Conservation (phyloP, 2,888 invertebrate species). For the Eudasyphora cyanicolor region DNA sequence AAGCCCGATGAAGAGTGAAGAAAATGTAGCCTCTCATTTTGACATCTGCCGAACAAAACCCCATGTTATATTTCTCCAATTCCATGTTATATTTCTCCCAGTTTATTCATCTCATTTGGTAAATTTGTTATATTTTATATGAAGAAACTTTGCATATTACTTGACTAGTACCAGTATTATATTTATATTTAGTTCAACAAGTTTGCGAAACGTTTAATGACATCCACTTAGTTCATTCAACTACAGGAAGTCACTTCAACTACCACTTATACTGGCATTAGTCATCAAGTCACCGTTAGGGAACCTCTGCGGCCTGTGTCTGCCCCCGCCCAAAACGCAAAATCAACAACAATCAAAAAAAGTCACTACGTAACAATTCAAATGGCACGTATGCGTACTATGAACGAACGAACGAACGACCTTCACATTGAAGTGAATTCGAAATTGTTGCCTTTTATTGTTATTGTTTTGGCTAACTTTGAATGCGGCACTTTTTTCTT, state of each 20-base stretch:
- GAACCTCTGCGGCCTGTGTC: too few species aligned
- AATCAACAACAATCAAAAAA: constrained; percentile 25
- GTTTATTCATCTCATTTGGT: too few species aligned
- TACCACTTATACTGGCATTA: constrained; percentile 9
- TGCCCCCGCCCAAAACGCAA: neutral
- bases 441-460: constrained; percentile 41
- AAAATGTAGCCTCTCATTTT: too few species aligned
- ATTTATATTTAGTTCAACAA: neutral
- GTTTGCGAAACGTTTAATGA: neutral
- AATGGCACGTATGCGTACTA: constrained; percentile 1
- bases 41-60: too few species aligned
- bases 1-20: too few species aligned
- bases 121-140: too few species aligned
- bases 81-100: too few species aligned
- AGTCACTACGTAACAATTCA: constrained; percentile 40
- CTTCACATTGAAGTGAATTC: constrained; percentile 69
- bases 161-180: neutral
- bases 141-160: too few species aligned
- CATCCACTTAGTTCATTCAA: neutral
- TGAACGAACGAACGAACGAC: constrained; percentile 61
- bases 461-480: neutral
- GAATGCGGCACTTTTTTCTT: constrained; percentile 30
- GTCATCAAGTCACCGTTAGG: neutral
- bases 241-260: neutral
- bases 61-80: too few species aligned